phyloP scores from a whole-genome alignment of 2,888 invertebrate genomes.

The Volucella inflata region DNA sequence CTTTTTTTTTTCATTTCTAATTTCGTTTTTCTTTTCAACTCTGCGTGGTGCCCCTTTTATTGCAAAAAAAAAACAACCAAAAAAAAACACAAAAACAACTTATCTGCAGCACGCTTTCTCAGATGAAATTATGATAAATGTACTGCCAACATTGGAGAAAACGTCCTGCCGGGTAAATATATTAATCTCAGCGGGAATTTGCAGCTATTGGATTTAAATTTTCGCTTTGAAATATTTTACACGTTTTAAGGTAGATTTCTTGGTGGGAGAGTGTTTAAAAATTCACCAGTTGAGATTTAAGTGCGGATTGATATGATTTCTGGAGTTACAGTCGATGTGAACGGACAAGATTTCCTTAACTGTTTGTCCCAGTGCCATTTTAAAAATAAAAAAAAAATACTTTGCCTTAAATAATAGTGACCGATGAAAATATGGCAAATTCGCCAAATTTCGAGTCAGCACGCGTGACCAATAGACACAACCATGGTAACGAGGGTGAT shows the following conservation, averaged over 20 bases:
- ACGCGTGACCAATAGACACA: no score
- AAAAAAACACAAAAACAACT: not conserved
- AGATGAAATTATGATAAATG: constrained; percentile 49
- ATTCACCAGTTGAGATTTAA: no score
- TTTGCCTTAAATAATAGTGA: no score
- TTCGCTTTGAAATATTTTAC: constrained; percentile 5
- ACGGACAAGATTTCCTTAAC: no score
- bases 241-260: not conserved
- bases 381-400: no score
- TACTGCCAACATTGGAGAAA: constrained; percentile 19
- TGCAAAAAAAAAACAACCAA: constrained; percentile 10
- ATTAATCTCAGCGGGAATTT: constrained; percentile 54
- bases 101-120: not conserved
- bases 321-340: no score
- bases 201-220: constrained; percentile 30
- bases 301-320: no score
- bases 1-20: not conserved
- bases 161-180: constrained; percentile 40
- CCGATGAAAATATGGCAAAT: no score
- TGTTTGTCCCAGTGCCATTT: no score
- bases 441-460: no score
- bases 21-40: constrained; percentile 25
- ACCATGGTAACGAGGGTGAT: no score
- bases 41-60: constrained; percentile 36
- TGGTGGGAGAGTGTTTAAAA: not conserved